Conservation (phyloP, 1,140 invertebrate genomes). For the Andrena cerasifolii region DNA sequence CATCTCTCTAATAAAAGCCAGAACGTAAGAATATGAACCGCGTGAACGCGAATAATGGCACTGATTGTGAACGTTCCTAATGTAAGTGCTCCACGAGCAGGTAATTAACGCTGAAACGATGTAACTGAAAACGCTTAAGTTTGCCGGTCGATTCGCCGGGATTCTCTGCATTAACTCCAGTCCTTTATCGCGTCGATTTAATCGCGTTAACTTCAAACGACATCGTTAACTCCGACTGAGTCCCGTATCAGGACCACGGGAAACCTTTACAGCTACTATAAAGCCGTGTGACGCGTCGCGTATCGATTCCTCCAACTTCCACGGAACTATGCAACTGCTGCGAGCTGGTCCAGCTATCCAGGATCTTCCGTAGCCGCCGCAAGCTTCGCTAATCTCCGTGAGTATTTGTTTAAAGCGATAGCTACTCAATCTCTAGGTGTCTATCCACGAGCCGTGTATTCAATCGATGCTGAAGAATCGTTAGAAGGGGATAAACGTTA, state of each 20-base stretch:
- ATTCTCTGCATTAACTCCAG: neutral
- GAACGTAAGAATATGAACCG: too few species aligned
- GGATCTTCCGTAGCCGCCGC: neutral
- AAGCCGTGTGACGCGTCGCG: conserved; percentile 5
- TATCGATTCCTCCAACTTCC: conserved; percentile 22
- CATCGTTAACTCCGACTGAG: conserved; percentile 14
- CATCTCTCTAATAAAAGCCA: too few species aligned
- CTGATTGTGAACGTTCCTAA: conserved; percentile 3
- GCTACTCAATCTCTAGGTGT: neutral
- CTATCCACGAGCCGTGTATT: too few species aligned
- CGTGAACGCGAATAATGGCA: neutral
- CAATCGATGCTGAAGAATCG: too few species aligned
- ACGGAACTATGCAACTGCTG: neutral
- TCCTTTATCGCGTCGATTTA: conserved; percentile 31
- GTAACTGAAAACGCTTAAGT: conserved; percentile 25
- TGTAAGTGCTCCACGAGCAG: neutral
- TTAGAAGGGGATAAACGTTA: too few species aligned
- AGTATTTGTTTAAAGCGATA: neutral
- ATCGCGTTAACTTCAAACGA: conserved; percentile 42
- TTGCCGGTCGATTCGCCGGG: neutral
- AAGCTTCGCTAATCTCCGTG: neutral
- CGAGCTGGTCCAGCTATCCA: neutral
- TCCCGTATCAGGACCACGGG: neutral
- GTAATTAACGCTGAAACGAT: conserved; percentile 23
- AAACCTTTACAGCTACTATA: conserved; percentile 15